phyloP scores from a whole-genome alignment of 2,888 invertebrate species.

The Cephus runcator region DNA sequence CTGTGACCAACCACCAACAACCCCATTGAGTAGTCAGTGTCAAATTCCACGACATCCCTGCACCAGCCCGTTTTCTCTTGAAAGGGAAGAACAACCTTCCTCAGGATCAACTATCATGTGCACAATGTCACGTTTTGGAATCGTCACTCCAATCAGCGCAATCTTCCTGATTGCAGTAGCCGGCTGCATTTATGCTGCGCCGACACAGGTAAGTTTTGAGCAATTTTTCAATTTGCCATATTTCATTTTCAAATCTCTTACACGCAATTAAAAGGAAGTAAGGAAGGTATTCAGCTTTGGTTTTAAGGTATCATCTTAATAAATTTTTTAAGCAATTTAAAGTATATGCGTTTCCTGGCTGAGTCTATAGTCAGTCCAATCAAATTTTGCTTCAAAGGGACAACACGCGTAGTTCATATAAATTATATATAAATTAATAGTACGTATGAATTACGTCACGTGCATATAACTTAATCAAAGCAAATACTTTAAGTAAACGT shows the following conservation, averaged over 20 bases:
- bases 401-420: too few relatives aligned
- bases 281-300: background rate
- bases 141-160: constrained; percentile 11
- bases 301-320: too few relatives aligned
- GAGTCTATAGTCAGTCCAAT: too few relatives aligned
- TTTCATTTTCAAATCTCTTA: background rate
- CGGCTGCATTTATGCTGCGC: constrained; percentile 31
- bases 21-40: background rate
- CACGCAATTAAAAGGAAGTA: background rate
- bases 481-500: too few relatives aligned
- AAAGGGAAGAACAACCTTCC: background rate
- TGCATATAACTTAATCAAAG: too few relatives aligned
- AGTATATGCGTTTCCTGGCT: too few relatives aligned
- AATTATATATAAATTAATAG: too few relatives aligned
- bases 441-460: too few relatives aligned
- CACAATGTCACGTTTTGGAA: background rate
- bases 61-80: background rate
- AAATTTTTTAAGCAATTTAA: too few relatives aligned
- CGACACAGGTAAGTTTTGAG: constrained; percentile 31
- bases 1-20: constrained; percentile 11
- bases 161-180: constrained; percentile 26
- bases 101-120: background rate
- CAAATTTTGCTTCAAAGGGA: too few relatives aligned
- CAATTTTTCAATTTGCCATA: background rate
- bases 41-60: background rate